Evolutionary conservation across 2,797 vertebrate genomes (phyloP), one percentile per base, ranked within the genome.

Genomic region (Anguilla marmorata): DNA sequence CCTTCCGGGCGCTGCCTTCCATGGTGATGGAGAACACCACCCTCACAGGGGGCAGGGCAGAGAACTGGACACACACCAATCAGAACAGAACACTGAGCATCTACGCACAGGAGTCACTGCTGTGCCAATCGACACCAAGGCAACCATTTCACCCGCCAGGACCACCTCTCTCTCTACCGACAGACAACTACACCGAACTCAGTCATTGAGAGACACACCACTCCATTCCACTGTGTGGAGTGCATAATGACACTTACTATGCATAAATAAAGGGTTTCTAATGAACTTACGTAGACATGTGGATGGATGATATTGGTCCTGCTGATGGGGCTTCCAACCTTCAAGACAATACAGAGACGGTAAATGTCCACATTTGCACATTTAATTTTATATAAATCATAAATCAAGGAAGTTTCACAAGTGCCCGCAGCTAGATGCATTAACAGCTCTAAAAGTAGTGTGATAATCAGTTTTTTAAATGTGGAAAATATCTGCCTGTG

Each of bases 231-330:
- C 0, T n/a, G 60, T 24, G 21, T 54, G 52, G 52, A 11, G 9
- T 54, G 52, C 52, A 54, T 54, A 54, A 79, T 19, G 16, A 16
- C 16, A 79, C 33, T 45, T 79, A 27, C 14, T 12, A 72, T 33
- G 69, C 33, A 45, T 21, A 4, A 37, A 24, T 52, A 30, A 54
- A 14, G 50, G n/a, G n/a, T 30, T 54, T 56, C 3, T 84, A 56
- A 33, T 14, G 88, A 92, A 97, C 98, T 97, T 93, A 99, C 98
- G 0, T 99, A 99, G 93, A 99, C 98, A 90, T 99, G 98, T 0
- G 98, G 98, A 92, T 99, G 99, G 90, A 99, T 99, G 90, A 99
- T 99, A 92, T 98, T 99, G 89, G 98, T 99, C 93, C 97, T 97
- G 92, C 95, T 98, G 91, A 99, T 95, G 0, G 97, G 97, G 91